Evolutionary conservation across 2,113 vertebrate genomes (phyloP), one percentile per base, ranked within the genome.

Genomic region (Zosterops hypoxanthus): DNA sequence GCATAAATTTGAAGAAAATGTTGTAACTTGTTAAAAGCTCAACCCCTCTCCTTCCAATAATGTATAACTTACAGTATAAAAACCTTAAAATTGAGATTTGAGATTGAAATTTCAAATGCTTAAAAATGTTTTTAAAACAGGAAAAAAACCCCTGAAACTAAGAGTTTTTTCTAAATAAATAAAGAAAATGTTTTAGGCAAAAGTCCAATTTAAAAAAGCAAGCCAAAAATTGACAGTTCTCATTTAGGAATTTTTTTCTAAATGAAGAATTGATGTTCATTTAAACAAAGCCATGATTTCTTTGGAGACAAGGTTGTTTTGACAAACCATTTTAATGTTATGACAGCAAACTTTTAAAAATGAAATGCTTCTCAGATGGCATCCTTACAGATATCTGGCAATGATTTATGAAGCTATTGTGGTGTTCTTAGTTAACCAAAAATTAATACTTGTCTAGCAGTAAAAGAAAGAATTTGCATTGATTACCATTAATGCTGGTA

Each of bases 391-490:
- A 86, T 92, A 94, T 69, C 52, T 96, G 59, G 29, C 79, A 84
- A 36, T 61, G 86, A 84, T 83, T 92, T 94, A 64, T 86, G 77
- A 90, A 78, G 24, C 71, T 82, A 8, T 82, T 93, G 31, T 64
- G 52, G 33, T 65, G 55, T 63, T 92, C 39, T 92, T 92, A 65
- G 88, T 85, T 95, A 95, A 86, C 60, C 34, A 82, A 66, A 92
- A 94, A 6, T 78, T 95, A 86, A 65, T 89, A 82, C 55, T 86
- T 60, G 10, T 78, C 25, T 82, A 93, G 41, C 61, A 75, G 25
- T 75, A 49, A 55, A 69, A 95, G 44, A 88, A 44, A 63, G 11
- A 82, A 59, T 84, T 87, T 95, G 41, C 57, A 42, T 22, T 86
- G 65, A 78, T 77, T 71, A 52, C 86, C 41, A 60, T 80, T 91